These are phyloP conservation scores for Lithophane ornitopus DNA, from an alignment of 2,888 invertebrate genomes.

Conservation along the genomic window DNA sequence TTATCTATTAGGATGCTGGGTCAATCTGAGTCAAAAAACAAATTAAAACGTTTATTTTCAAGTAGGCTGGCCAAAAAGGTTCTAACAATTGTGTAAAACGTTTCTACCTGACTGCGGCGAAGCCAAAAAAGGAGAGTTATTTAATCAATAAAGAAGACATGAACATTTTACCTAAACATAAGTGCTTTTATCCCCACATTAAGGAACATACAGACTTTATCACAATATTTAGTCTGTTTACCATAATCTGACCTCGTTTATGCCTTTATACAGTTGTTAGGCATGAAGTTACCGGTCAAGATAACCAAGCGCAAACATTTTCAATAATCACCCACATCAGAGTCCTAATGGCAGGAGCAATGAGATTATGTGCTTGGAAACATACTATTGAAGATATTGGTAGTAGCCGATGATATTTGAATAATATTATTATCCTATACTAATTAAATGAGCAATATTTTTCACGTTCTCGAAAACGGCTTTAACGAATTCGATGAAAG, in stretches of 20 bases:
- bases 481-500: too few relatives aligned
- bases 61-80: neutral
- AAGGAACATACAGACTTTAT: conserved; percentile 33
- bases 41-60: conserved; percentile 6
- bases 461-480: too few relatives aligned
- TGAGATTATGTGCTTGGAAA: conserved; percentile 57
- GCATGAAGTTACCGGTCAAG: conserved; percentile 57
- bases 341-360: conserved; percentile 51
- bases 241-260: conserved; percentile 46
- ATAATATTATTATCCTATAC: too few relatives aligned
- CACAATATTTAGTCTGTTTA: conserved; percentile 29
- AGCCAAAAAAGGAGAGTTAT: too few relatives aligned
- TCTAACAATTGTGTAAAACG: neutral
- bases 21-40: neutral
- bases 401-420: conserved; percentile 7
- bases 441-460: too few relatives aligned
- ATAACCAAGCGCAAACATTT: conserved; percentile 60
- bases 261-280: conserved; percentile 39
- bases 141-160: conserved; percentile 29
- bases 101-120: neutral
- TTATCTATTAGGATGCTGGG: too few relatives aligned
- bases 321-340: conserved; percentile 62
- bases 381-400: conserved; percentile 48
- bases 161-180: neutral
- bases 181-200: conserved; percentile 26